These are phyloP conservation scores for Tribolium freemani DNA, from an alignment of 2,888 invertebrate species.

Conservation along the genomic window DNA sequence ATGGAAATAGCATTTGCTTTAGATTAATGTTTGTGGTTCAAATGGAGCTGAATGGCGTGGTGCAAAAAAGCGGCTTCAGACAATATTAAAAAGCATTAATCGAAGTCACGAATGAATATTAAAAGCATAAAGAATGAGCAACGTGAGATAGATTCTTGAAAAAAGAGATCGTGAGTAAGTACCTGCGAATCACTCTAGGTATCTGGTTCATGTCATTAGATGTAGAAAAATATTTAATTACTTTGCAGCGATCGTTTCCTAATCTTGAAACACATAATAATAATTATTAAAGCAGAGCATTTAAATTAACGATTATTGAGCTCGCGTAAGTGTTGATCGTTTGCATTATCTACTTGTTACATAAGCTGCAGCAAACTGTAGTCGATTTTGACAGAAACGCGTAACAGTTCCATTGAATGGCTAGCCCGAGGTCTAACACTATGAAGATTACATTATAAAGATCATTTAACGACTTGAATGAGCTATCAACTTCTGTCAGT, in stretches of 20 bases:
- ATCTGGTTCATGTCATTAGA: not conserved
- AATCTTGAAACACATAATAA: not conserved
- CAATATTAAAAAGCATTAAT: slow-evolving; percentile 44
- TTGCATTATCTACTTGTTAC: slow-evolving; percentile 13
- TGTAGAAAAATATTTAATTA: no score
- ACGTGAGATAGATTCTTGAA: slow-evolving; percentile 52
- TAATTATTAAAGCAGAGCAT: slow-evolving; percentile 12
- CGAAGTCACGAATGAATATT: slow-evolving; percentile 49
- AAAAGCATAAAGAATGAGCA: slow-evolving; percentile 41
- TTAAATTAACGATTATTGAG: slow-evolving; percentile 18
- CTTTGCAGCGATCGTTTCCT: no score
- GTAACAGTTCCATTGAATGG: slow-evolving; percentile 33
- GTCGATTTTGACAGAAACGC: slow-evolving; percentile 36
- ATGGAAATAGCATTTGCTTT: no score
- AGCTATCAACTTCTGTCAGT: slow-evolving; percentile 44
- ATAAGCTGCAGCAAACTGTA: slow-evolving; percentile 12
- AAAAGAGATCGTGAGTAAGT: slow-evolving; percentile 26
- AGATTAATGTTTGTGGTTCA: no score
- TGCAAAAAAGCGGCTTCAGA: not conserved
- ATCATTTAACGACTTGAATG: slow-evolving; percentile 42
- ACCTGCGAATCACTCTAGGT: slow-evolving; percentile 11
- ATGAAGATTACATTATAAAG: slow-evolving; percentile 41
- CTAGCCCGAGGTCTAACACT: slow-evolving; percentile 24
- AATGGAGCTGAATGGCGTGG: not conserved
- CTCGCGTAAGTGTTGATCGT: slow-evolving; percentile 24